Evolutionary conservation across 1,140 invertebrate genomes (phyloP).

Genomic region (Bombus soroeensis): DNA sequence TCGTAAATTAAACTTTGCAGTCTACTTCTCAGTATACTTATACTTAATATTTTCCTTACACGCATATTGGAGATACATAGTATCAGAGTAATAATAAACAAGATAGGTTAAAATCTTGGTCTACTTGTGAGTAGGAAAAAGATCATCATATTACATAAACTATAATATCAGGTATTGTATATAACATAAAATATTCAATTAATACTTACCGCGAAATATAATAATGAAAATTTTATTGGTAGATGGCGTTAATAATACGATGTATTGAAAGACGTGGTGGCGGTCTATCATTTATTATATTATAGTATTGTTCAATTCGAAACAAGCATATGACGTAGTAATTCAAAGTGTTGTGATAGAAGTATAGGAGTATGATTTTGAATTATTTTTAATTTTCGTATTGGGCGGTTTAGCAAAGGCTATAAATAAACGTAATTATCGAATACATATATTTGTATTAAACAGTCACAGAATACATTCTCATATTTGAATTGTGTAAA

Average conservation of each 20-base stretch:
- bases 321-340: neutral
- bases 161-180: neutral
- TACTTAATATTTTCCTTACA: neutral
- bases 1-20: too few relatives aligned
- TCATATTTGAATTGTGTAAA: neutral
- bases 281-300: neutral
- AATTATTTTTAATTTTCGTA: neutral
- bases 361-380: slow-evolving; percentile 16
- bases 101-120: neutral
- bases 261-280: neutral
- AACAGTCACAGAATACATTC: neutral
- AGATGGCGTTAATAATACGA: neutral
- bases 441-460: neutral
- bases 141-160: neutral
- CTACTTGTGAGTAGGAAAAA: neutral
- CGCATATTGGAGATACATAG: neutral
- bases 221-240: neutral
- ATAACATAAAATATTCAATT: neutral
- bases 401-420: neutral
- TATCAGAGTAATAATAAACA: neutral
- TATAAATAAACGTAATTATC: neutral
- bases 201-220: neutral
- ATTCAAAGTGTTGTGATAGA: neutral
- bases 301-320: neutral
- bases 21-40: too few relatives aligned